Base-by-base conservation (phyloP, 2,113 vertebrate genomes). In the Leucosticte australis region DNA sequence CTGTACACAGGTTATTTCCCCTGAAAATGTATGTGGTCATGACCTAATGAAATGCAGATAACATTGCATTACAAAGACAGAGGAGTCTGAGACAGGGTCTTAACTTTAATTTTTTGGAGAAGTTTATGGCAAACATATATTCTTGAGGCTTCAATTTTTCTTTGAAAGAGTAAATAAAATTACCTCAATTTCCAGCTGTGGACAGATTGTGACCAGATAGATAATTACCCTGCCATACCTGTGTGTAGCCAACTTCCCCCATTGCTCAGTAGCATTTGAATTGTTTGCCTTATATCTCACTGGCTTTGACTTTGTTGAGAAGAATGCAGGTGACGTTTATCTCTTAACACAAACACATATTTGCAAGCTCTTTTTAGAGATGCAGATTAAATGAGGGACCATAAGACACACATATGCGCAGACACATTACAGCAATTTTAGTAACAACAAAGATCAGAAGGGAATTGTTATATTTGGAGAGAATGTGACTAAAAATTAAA, bases 101-200 rank as follows among this genome's bases (percentile, higher is more conserved):
- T 88, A 90, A 80, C 17, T 96, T 77, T 93, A 83, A 62, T 92
- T 91, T 79, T 83, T 96, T 89, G 24, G 46, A 56, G 11, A 83
- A n/a, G n/a, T 93, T 96, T 93, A 88, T 80, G 62, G 77, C 76
- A 90, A 60, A 94, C 19, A 69, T 83, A 41, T 94, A 4, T 93
- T 92, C 76, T 92, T 77, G 21, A 39, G 41, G 26, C 62, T 90
- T 96, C 80, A 39, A 42, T 96, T 96, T 96, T 35, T 88, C 39
- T 90, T 92, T 87, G 73, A 83, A 90, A 95, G 20, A 90, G 62
- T 96, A 97, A 97, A 97, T 94, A 96, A 94, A 96, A 86, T 89
- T 92, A 93, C 63, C 27, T 87, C 75, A 69, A 49, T 84, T 96
- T 94, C 87, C 83, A 96, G 71, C 89, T 95, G 79, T 71, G 89